Conservation (phyloP, 2,113 vertebrate species). For the Camarhynchus parvulus region DNA sequence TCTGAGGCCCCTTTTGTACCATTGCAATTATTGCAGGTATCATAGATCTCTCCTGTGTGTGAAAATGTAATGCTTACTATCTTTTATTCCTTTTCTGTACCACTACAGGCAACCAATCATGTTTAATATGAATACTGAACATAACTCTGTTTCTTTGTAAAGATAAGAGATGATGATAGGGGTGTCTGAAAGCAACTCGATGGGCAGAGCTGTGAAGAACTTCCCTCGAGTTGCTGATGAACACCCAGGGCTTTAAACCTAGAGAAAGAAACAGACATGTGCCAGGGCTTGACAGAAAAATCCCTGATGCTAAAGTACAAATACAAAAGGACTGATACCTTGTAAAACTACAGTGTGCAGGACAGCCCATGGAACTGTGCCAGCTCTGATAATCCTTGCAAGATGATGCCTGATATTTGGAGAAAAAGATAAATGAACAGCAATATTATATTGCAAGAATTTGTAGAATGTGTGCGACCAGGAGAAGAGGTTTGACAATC, state of each 20-base stretch:
- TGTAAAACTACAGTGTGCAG: not conserved
- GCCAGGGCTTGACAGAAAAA: not conserved
- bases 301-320: not conserved
- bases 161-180: not conserved
- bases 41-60: not conserved
- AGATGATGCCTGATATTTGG: not conserved
- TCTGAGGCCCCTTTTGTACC: not conserved
- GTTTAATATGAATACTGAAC: not conserved
- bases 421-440: not conserved
- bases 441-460: not conserved
- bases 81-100: not conserved
- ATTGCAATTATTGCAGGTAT: not conserved
- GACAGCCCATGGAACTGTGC: not conserved
- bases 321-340: not conserved
- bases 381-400: not conserved
- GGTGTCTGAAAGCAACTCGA: not conserved
- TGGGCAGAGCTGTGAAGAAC: not conserved
- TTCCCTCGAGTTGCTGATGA: not conserved
- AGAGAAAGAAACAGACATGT: not conserved
- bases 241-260: not conserved
- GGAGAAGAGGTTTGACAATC: not conserved
- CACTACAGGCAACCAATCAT: not conserved
- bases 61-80: not conserved
- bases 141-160: not conserved
- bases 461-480: fast-evolving